Evolutionary conservation across 2,888 invertebrate genomes (phyloP).

Genomic region (Venusia cambrica): DNA sequence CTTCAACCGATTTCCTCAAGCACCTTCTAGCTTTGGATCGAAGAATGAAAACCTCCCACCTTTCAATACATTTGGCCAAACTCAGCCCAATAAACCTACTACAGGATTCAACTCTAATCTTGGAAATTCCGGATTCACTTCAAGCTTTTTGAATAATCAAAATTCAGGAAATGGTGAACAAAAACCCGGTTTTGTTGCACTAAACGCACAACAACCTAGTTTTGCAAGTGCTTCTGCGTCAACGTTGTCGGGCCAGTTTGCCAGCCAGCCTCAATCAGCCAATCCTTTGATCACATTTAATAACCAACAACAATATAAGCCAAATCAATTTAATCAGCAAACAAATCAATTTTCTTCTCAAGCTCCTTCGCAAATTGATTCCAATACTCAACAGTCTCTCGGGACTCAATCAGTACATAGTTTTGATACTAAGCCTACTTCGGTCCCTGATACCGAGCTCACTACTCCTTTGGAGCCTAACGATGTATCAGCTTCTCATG

Average conservation of each 20-base stretch:
- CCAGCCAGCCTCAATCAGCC: constrained; percentile 10
- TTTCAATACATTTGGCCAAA: constrained; percentile 24
- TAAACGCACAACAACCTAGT: constrained; percentile 11
- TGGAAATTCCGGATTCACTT: not conserved
- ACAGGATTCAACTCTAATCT: not conserved
- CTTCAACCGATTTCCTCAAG: constrained; percentile 9
- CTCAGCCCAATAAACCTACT: constrained; percentile 8
- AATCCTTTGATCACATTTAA: constrained; percentile 15
- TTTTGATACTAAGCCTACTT: constrained; percentile 9
- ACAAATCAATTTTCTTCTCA: constrained; percentile 21
- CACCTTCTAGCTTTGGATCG: constrained; percentile 25
- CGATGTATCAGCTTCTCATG: constrained; percentile 17
- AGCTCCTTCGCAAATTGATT: constrained; percentile 9
- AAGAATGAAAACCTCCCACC: constrained; percentile 47
- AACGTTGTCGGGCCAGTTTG: constrained; percentile 11
- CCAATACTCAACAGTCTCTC: constrained; percentile 10
- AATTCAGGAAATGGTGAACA: constrained; percentile 5
- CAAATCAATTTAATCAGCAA: constrained; percentile 27
- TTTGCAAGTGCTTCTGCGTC: constrained; percentile 17
- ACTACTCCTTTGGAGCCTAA: constrained; percentile 49
- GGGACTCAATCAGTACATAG: constrained; percentile 3
- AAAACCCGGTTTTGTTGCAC: constrained; percentile 4
- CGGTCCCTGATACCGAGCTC: constrained; percentile 44
- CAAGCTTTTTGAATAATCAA: constrained; percentile 6
- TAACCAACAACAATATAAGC: constrained; percentile 14